These are phyloP conservation scores for Aegithalos caudatus DNA, from an alignment of 2,113 vertebrate species.

Conservation along the genomic window DNA sequence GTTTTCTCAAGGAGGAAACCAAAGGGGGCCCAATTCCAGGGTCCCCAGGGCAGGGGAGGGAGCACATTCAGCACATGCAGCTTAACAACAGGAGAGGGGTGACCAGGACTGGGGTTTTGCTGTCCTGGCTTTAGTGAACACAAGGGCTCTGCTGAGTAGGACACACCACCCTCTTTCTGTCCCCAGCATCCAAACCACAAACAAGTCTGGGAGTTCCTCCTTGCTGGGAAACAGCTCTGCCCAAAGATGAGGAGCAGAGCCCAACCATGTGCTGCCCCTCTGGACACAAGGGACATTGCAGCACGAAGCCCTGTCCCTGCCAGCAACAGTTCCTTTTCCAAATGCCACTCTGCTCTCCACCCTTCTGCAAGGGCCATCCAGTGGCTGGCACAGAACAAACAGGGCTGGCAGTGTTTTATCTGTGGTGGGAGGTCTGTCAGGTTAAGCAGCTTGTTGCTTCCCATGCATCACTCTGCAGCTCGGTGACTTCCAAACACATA, in stretches of 20 bases:
- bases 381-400: neutral
- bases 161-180: neutral
- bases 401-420: neutral
- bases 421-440: fast-evolving
- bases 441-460: neutral
- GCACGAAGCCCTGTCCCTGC: neutral
- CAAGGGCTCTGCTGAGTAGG: neutral
- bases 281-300: fast-evolving
- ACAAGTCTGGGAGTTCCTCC: neutral
- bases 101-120: constrained; percentile 34
- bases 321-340: neutral
- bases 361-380: neutral
- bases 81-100: neutral
- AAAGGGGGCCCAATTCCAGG: neutral
- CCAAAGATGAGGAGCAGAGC: neutral
- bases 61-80: constrained; percentile 42
- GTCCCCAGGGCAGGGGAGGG: neutral
- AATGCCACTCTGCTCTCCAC: fast-evolving
- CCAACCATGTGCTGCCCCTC: fast-evolving
- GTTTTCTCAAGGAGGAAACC: constrained; percentile 25
- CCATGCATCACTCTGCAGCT: neutral
- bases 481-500: fast-evolving
- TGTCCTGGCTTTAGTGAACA: constrained; percentile 56
- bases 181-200: neutral
- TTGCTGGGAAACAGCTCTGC: neutral